These are phyloP conservation scores for Tinamus guttatus DNA, from an alignment of 2,113 vertebrate genomes.

Conservation along the genomic window DNA sequence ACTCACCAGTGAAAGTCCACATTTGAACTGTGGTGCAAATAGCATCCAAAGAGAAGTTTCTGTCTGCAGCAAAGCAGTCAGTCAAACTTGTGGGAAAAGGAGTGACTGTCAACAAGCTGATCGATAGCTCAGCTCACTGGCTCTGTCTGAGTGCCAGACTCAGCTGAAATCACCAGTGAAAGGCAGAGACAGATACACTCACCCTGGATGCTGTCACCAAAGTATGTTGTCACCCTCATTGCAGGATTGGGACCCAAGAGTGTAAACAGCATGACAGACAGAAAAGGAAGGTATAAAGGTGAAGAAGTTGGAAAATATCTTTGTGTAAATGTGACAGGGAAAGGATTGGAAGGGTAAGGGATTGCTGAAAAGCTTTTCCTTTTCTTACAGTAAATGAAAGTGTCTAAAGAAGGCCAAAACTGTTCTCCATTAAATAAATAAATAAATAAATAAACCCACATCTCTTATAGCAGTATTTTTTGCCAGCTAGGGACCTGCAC, in stretches of 20 bases:
- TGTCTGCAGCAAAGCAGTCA: background rate
- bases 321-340: background rate
- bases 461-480: background rate
- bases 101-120: background rate
- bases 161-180: background rate
- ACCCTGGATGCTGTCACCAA: background rate
- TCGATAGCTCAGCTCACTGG: background rate
- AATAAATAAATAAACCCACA: no score
- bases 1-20: background rate
- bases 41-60: background rate
- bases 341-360: background rate
- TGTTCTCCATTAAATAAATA: background rate
- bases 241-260: background rate
- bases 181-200: background rate
- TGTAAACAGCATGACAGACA: background rate
- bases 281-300: background rate
- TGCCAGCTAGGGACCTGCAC: background rate
- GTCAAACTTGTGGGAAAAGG: background rate
- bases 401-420: background rate
- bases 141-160: background rate
- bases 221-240: background rate
- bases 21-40: background rate
- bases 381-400: background rate
- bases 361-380: background rate
- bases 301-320: background rate